phyloP scores from a whole-genome alignment of 2,888 invertebrate species.

The Caenorhabditis zanzibari region DNA sequence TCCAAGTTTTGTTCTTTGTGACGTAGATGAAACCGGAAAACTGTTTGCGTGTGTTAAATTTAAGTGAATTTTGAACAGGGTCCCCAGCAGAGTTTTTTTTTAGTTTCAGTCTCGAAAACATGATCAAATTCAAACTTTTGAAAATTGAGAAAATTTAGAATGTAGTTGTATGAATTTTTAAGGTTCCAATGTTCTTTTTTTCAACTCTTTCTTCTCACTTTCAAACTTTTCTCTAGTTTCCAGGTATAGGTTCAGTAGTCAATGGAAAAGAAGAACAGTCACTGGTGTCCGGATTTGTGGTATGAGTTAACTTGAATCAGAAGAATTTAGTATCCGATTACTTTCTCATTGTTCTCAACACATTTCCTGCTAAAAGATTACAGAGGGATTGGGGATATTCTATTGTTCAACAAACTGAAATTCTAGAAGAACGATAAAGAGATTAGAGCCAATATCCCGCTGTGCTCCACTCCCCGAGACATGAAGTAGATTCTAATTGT shows the following conservation, averaged over 20 bases:
- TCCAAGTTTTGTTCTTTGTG: constrained; percentile 6
- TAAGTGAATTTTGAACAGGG: not conserved
- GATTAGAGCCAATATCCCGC: not conserved
- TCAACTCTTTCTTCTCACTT: not conserved
- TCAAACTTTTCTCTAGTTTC: constrained; percentile 15
- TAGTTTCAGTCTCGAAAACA: not conserved
- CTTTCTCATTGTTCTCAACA: not conserved
- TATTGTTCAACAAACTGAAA: not conserved
- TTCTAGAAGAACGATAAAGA: not conserved
- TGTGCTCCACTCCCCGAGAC: not conserved
- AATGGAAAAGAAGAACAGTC: constrained; percentile 58
- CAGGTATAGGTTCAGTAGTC: constrained; percentile 48
- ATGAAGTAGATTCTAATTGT: constrained; percentile 18
- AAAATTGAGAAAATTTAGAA: not conserved
- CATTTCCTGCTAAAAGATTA: not conserved
- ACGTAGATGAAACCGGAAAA: constrained; percentile 43
- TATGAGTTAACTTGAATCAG: constrained; percentile 24
- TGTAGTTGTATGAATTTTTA: constrained; percentile 21
- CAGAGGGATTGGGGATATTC: not conserved
- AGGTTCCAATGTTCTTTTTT: not conserved
- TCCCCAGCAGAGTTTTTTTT: not conserved
- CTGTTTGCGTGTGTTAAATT: constrained; percentile 29
- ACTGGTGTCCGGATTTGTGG: constrained; percentile 61
- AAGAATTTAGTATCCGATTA: not conserved
- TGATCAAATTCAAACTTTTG: not conserved